Percentiles rank a stretch among this genome's conserved stretches.
Conservation (phyloP, 2,113 vertebrate genomes). For the Oreotrochilus melanogaster region DNA sequence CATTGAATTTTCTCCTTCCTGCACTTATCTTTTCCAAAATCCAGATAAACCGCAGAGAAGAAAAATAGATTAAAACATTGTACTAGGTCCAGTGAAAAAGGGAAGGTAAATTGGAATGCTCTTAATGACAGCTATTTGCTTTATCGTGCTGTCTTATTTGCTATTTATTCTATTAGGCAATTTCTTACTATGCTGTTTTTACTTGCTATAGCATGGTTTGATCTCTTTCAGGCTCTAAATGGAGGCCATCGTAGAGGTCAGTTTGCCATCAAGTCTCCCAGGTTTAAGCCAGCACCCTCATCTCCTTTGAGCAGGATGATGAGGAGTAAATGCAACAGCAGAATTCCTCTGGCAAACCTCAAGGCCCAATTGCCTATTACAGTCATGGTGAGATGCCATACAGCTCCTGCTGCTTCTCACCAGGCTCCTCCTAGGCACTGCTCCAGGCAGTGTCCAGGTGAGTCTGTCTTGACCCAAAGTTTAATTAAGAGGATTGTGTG, state of each 20-base stretch:
- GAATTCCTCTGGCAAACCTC: not conserved
- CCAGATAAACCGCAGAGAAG: not conserved
- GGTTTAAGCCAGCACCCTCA: not conserved
- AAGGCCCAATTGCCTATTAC: not conserved
- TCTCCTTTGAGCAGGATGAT: not conserved
- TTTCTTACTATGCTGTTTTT: not conserved
- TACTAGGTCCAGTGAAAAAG: not conserved
- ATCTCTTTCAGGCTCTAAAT: not conserved
- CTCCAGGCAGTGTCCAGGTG: not conserved
- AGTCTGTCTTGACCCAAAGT: not conserved
- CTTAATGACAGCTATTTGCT: not conserved
- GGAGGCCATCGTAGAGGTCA: not conserved
- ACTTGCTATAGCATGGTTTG: not conserved
- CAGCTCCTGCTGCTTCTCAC: not conserved
- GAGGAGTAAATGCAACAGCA: not conserved
- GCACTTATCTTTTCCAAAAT: not conserved
- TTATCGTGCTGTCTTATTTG: not conserved
- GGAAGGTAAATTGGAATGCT: not conserved
- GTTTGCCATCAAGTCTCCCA: not conserved
- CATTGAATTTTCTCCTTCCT: not conserved
- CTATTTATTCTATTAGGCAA: not conserved
- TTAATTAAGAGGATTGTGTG: not conserved
- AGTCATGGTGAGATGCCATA: not conserved
- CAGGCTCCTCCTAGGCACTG: not conserved
- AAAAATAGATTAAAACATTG: not conserved